Evolutionary conservation across 2,888 invertebrate genomes (phyloP), one percentile per base, ranked within the genome.

Genomic region (Agriopis aurantiaria): DNA sequence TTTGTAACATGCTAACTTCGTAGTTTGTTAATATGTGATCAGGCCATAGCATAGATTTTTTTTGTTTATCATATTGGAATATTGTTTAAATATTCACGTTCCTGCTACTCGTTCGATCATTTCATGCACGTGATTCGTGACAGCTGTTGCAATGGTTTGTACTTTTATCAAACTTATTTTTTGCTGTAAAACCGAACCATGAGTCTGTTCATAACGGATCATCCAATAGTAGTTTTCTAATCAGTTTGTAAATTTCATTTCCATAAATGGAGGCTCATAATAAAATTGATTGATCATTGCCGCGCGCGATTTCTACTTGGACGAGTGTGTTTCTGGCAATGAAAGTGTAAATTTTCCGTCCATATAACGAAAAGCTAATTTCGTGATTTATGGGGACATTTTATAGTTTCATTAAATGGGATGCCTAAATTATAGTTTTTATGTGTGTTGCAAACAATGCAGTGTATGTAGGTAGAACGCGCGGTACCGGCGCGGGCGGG

Each of bases 1-100:
- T 53, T 52, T 14, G 5, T 14, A 62, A 40, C 12, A 40, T 55
- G 55, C 40, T 43, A 49, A 69, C 67, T 70, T 65, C 52, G 53
- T 41, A 12, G 45, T 43, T 61, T 60, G 59, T 69, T 53, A 65
- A 65, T 64, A 41, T 65, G 65, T 65, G 56, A 46, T 62, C 69
- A 60, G 66, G 51, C 51, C 57, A 57, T 70, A 62, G 23, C 48
- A 62, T 64, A 66, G 46, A 58, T 71, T 65, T 64, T 69, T 33
- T 40, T 66, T 65, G 49, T 69, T 65, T 71, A 71, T 66, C 68
- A 57, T 55, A 45, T 45, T 52, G 53, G n/a, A 62, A 65, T 60
- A 43, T 66, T 68, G 23, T 60, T 69, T 63, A 65, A 64, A 45
- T 65, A 55, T 74, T 65, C 63, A 70, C 55, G 64, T 53, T 65